Conservation (phyloP, 1,140 invertebrate species). For the Drosophila mayri region DNA sequence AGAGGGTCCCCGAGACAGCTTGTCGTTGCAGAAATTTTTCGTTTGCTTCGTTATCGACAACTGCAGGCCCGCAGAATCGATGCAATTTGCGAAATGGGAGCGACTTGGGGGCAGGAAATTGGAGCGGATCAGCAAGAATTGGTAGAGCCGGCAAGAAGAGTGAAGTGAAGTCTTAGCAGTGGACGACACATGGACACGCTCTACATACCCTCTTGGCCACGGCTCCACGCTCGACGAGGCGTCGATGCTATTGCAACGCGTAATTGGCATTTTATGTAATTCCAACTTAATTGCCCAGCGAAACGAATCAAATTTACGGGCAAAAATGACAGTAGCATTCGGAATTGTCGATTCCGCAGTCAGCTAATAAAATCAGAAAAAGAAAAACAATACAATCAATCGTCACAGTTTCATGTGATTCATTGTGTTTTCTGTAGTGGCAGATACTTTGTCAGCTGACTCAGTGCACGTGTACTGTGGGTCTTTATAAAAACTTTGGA, state of each 20-base stretch:
- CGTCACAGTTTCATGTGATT: constrained; percentile 28
- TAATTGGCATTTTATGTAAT: constrained; percentile 51
- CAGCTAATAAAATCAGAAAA: constrained; percentile 22
- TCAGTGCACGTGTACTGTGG: constrained; percentile 40
- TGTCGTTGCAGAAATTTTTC: constrained; percentile 21
- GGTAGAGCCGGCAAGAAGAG: constrained; percentile 16
- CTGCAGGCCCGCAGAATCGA: constrained; percentile 23
- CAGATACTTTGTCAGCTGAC: constrained; percentile 34
- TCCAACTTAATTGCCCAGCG: constrained; percentile 37
- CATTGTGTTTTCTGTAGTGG: constrained; percentile 16
- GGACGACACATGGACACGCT: constrained; percentile 42
- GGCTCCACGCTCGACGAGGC: constrained; percentile 19
- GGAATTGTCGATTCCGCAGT: background rate
- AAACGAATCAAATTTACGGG: constrained; percentile 29
- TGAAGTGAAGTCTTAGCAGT: constrained; percentile 41
- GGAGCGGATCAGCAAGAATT: constrained; percentile 45
- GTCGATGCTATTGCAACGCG: constrained; percentile 40
- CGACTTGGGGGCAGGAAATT: constrained; percentile 31
- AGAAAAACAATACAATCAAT: constrained; percentile 20
- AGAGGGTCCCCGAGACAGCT: constrained; percentile 24
- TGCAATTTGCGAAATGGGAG: constrained; percentile 40
- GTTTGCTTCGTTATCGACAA: constrained; percentile 17
- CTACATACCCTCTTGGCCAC: constrained; percentile 22
- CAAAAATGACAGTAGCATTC: constrained; percentile 22
- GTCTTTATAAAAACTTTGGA: constrained; percentile 14